Evolutionary conservation across 2,797 vertebrate genomes (phyloP), one percentile per base, ranked within the genome.

Genomic region (Eospalax fontanierii): DNA sequence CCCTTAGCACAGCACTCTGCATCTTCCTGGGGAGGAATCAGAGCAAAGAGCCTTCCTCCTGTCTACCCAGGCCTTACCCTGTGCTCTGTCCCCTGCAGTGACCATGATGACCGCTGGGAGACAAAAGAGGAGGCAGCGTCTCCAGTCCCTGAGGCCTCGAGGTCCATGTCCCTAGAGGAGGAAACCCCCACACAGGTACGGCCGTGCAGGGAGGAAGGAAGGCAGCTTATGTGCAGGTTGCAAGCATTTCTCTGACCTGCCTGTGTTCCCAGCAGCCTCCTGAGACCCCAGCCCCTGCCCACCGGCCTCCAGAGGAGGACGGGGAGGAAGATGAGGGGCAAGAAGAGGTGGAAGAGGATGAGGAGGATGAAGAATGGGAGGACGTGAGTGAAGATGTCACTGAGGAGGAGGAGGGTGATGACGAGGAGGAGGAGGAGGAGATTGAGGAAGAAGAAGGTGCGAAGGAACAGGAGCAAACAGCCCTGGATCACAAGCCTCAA

Each of bases 81-180:
- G 24, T 46, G 16, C 18, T 85, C 35, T 86, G 43, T 83, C 18
- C 10, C 16, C 35, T 63, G 30, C 96, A 99, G 99, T 94, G 99
- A 99, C 99, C 99, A 99, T 21, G 99, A 99, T 96, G 99, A 99
- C 97, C 99, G 99, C 73, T 99, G 99, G 99, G 99, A 99, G 96
- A 98, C 94, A 21, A 98, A 99, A 75, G 97, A 98, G 61, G 93
- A 92, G n/a, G 61, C 74, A 4, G 63, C 30, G 38, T 70, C 95
- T 10, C 46, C 76, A 9, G 63, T 83, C 26, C 78, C 95, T 0
- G 89, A 95, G 78, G 57, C 74, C 97, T 46, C 88, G 16, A 92
- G 71, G 66, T 63, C 91, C 26, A 0, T 15, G 0, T 14, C 89
- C 0, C 74, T 18, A n/a, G 66, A 70, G 0, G 14, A 87, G 10